Percentiles rank a stretch among this genome's conserved stretches.
Conservation (phyloP, 2,113 vertebrate species). For the Trichomycterus rosablanca region DNA sequence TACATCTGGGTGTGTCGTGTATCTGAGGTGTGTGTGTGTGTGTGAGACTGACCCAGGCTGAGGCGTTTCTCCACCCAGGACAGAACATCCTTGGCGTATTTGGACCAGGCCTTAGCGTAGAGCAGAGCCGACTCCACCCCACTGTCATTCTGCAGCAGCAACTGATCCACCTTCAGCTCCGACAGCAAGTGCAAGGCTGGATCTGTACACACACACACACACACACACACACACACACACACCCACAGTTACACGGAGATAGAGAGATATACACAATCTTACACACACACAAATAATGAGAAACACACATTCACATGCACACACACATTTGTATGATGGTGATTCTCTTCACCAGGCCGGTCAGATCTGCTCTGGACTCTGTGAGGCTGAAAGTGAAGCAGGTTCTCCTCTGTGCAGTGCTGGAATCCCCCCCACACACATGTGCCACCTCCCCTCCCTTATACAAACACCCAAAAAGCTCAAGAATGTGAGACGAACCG, state of each 20-base stretch:
- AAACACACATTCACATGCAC: too few species aligned
- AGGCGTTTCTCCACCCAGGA: conserved; percentile 92
- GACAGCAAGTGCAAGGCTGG: conserved; percentile 53
- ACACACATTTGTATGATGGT: too few species aligned
- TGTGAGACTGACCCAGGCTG: conserved; percentile 79
- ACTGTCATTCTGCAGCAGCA: conserved; percentile 81
- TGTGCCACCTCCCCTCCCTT: conserved; percentile 60
- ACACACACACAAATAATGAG: conserved; percentile 5
- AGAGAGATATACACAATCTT: too few species aligned
- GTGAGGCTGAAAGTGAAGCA: too few species aligned
- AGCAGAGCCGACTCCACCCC: conserved; percentile 90
- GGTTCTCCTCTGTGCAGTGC: conserved; percentile 7
- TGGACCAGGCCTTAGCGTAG: conserved; percentile 94
- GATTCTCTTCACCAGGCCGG: too few species aligned
- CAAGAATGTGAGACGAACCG: conserved; percentile 56
- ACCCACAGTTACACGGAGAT: not conserved
- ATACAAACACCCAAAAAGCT: conserved; percentile 50
- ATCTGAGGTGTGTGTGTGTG: too few species aligned
- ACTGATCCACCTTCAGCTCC: conserved; percentile 79
- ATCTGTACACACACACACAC: conserved; percentile 41
- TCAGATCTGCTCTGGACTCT: too few species aligned
- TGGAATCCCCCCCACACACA: conserved; percentile 53
- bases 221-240: conserved; percentile 3
- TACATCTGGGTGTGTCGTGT: too few species aligned
- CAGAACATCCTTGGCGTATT: conserved; percentile 91